Evolutionary conservation across 92 coral and sea anemone genomes (phyloP).

Genomic region (Heliopora coerulea): DNA sequence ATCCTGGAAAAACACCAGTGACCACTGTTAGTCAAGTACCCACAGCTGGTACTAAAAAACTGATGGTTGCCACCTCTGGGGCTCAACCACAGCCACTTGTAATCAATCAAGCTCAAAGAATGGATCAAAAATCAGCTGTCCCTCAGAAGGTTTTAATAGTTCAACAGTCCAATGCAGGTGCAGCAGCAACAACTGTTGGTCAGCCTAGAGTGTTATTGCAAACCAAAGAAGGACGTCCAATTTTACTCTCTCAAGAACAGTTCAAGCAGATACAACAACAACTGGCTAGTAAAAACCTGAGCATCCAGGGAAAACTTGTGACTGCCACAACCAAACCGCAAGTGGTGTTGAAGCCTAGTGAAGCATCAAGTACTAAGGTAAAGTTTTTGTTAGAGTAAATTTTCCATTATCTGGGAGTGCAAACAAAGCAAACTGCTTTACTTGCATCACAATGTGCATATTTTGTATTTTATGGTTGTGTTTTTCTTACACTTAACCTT

Average conservation of each 20-base stretch:
- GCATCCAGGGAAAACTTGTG: constrained; percentile 45
- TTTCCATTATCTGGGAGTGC: too few relatives aligned
- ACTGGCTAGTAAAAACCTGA: constrained; percentile 43
- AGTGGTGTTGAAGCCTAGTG: constrained; percentile 17
- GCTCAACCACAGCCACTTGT: constrained; percentile 37
- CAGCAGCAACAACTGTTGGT: background rate
- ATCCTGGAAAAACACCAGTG: constrained; percentile 20
- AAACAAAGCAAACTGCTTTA: too few relatives aligned
- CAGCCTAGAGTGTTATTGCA: constrained; percentile 46
- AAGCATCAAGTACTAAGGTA: constrained; percentile 71
- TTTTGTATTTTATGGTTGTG: too few relatives aligned
- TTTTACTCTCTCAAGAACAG: constrained; percentile 85
- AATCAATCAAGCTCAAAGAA: constrained; percentile 51
- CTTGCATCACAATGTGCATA: too few relatives aligned
- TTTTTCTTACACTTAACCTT: too few relatives aligned
- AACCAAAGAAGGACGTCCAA: constrained; percentile 88
- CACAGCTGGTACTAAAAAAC: constrained; percentile 19
- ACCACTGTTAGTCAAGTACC: constrained; percentile 43
- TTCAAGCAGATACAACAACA: constrained; percentile 79
- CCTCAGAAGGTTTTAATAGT: constrained; percentile 91
- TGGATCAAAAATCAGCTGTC: constrained; percentile 60
- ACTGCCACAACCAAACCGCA: constrained; percentile 60
- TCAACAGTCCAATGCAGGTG: constrained; percentile 66
- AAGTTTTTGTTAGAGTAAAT: too few relatives aligned
- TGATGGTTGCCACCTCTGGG: constrained; percentile 47